phyloP scores from a whole-genome alignment of 1,140 invertebrate species.

The Drosophila leontia region DNA sequence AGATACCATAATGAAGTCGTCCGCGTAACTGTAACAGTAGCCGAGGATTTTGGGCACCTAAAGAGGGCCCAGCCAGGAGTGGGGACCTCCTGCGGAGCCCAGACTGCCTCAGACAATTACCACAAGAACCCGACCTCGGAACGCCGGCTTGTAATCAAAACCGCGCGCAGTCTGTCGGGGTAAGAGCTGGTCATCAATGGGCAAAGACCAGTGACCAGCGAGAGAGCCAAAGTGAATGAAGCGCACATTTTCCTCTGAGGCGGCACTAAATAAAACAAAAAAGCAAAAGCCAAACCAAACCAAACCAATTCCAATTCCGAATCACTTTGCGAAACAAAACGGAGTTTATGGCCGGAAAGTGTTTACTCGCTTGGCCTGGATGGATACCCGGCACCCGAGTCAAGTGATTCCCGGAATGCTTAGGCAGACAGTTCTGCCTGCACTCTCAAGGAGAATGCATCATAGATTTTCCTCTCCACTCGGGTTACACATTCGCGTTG shows the following conservation, averaged over 20 bases:
- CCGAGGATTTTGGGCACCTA: conserved; percentile 58
- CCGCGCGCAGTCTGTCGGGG: conserved; percentile 15
- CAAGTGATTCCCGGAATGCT: conserved; percentile 70
- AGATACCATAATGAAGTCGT: conserved; percentile 60
- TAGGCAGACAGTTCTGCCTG: conserved; percentile 22
- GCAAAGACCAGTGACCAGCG: conserved; percentile 6
- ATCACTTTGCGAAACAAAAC: conserved; percentile 45
- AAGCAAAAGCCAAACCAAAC: conserved; percentile 53
- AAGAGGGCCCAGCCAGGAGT: conserved; percentile 4
- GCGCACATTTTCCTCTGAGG: conserved; percentile 56
- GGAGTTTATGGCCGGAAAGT: conserved; percentile 55
- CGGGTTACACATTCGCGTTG: conserved; percentile 23
- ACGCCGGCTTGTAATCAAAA: conserved; percentile 61
- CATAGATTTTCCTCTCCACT: conserved; percentile 25
- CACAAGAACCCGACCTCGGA: conserved; percentile 45
- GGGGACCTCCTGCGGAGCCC: conserved; percentile 21
- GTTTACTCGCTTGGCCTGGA: conserved; percentile 41
- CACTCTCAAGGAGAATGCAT: conserved; percentile 5
- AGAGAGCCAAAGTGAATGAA: conserved; percentile 30
- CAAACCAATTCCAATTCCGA: conserved; percentile 64
- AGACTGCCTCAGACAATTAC: conserved; percentile 60
- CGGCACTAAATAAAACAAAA: conserved; percentile 33
- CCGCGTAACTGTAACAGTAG: conserved; percentile 76
- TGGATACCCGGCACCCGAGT: conserved; percentile 37
- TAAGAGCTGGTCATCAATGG: conserved; percentile 59